Evolutionary conservation across 2,888 invertebrate genomes (phyloP).

Genomic region (Athrips mouffetella): DNA sequence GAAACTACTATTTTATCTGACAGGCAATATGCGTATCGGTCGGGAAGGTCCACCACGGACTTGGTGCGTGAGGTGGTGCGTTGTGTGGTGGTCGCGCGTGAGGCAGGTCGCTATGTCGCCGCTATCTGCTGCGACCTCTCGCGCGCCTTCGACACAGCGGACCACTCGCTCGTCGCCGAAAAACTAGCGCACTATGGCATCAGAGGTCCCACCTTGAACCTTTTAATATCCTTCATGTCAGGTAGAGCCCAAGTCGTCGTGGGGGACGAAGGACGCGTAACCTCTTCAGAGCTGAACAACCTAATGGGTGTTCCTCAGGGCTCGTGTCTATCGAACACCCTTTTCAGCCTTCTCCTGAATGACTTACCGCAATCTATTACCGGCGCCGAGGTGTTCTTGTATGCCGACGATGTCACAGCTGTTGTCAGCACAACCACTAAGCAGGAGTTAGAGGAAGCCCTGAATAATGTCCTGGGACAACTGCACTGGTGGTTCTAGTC

Average conservation of each 20-base stretch:
- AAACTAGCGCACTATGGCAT: slow-evolving; percentile 9
- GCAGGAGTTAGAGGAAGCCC: neutral
- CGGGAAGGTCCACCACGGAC: slow-evolving; percentile 2
- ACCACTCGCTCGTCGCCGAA: slow-evolving; percentile 1
- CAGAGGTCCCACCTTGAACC: neutral
- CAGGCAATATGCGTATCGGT: too few species aligned
- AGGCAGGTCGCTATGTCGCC: slow-evolving; percentile 1
- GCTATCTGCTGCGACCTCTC: neutral
- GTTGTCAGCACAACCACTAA: neutral
- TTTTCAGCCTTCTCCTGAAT: slow-evolving; percentile 2
- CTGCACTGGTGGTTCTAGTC: neutral
- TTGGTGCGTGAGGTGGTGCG: slow-evolving; percentile 10
- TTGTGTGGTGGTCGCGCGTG: slow-evolving; percentile 7
- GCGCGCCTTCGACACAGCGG: slow-evolving; percentile 15
- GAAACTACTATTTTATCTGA: too few species aligned
- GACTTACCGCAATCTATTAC: neutral
- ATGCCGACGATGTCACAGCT: slow-evolving; percentile 10
- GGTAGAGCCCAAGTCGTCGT: neutral
- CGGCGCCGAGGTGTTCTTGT: slow-evolving; percentile 3
- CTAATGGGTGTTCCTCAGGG: neutral
- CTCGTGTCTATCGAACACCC: slow-evolving; percentile 6
- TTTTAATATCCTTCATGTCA: neutral
- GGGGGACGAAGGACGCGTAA: neutral
- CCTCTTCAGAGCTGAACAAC: neutral
- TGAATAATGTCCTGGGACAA: neutral